Conservation (phyloP, 2,113 vertebrate species). For the Dendropsophus ebraccatus region DNA sequence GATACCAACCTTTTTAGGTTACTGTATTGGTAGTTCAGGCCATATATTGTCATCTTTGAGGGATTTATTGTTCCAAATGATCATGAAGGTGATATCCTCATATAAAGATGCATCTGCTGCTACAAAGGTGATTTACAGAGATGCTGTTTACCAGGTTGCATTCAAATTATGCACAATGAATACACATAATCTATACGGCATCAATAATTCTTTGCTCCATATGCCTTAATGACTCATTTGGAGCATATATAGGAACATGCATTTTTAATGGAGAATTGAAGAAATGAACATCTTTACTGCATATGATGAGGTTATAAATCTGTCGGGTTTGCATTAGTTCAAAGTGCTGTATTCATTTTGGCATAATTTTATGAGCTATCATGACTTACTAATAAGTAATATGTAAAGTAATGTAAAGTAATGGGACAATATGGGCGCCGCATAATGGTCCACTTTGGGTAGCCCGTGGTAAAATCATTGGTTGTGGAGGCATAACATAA, state of each 20-base stretch:
- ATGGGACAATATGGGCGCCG: background rate
- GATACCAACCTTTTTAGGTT: background rate
- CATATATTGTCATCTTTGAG: background rate
- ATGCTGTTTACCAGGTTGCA: background rate
- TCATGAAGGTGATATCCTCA: background rate
- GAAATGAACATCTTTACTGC: background rate
- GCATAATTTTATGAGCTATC: background rate
- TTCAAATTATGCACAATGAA: background rate
- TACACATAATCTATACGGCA: slow-evolving; percentile 10
- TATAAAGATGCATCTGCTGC: background rate
- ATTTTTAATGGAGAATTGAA: slow-evolving; percentile 14
- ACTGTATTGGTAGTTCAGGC: background rate
- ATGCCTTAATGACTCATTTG: background rate
- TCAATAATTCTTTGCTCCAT: background rate
- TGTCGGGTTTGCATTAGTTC: background rate
- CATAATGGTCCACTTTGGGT: background rate
- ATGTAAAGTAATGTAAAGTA: background rate
- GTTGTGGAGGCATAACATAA: too few species aligned
- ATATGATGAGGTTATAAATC: background rate
- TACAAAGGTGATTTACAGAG: background rate
- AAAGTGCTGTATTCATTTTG: background rate
- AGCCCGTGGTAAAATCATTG: background rate
- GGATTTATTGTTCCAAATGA: background rate
- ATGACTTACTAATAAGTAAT: background rate
- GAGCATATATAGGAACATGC: slow-evolving; percentile 1